These are phyloP conservation scores for Charadrius vociferus DNA, from an alignment of 2,113 vertebrate species.

Conservation along the genomic window DNA sequence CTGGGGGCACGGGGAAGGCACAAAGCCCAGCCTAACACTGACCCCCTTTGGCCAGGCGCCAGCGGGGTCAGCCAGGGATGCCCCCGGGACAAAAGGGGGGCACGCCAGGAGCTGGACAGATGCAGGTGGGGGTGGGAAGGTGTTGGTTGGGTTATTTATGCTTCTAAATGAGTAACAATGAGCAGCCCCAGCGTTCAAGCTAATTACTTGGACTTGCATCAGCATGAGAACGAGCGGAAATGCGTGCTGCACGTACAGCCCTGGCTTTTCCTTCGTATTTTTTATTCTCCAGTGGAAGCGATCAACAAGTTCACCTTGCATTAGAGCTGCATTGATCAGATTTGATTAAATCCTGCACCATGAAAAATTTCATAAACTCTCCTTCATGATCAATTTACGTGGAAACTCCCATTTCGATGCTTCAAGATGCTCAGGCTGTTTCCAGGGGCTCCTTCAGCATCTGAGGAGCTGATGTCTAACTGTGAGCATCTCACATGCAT, in stretches of 20 bases:
- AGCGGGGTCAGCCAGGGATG: neutral
- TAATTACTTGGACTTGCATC: conserved; percentile 64
- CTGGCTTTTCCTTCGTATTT: neutral
- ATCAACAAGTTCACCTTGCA: conserved; percentile 53
- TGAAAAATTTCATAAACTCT: conserved; percentile 52
- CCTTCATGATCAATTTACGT: conserved; percentile 6
- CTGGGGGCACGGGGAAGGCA: neutral
- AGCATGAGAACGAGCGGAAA: conserved; percentile 30
- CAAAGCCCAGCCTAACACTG: conserved; percentile 23
- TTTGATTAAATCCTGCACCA: conserved; percentile 47
- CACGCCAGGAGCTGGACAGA: accelerated
- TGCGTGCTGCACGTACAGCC: accelerated
- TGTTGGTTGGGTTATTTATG: conserved; percentile 55
- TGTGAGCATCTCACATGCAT: accelerated
- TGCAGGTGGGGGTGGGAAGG: conserved; percentile 43
- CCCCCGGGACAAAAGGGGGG: neutral
- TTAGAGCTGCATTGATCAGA: conserved; percentile 42
- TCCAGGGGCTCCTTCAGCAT: neutral
- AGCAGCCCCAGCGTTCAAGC: conserved; percentile 45
- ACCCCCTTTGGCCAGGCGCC: accelerated
- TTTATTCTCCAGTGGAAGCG: conserved; percentile 13
- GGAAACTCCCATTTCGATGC: neutral
- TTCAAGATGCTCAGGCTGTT: neutral
- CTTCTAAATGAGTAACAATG: conserved; percentile 64
- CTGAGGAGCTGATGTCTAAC: neutral